These are phyloP conservation scores for Chaetodon trifasciatus DNA, from an alignment of 2,797 vertebrate genomes.

Conservation along the genomic window DNA sequence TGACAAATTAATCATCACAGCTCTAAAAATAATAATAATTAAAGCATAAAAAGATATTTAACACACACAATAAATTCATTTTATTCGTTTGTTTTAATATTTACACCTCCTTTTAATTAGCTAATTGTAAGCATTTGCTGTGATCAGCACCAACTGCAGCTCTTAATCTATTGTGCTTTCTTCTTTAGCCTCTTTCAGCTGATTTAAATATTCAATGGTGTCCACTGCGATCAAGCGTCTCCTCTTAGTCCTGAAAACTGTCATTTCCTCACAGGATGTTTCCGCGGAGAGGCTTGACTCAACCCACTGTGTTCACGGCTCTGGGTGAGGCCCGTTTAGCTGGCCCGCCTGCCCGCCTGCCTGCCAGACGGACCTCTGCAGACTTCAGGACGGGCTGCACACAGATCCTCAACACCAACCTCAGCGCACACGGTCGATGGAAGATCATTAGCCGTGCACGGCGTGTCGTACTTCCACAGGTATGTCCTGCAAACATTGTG, in stretches of 20 bases:
- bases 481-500: constrained; percentile 25
- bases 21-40: too few species aligned
- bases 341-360: constrained; percentile 32
- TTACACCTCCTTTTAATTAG: too few species aligned
- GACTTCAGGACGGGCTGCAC: constrained; percentile 55
- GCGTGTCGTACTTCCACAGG: constrained; percentile 15
- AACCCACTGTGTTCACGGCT: constrained; percentile 1
- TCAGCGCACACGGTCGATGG: constrained; percentile 45
- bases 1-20: too few species aligned
- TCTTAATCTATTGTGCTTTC: too few species aligned
- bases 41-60: neutral
- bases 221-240: neutral
- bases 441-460: constrained; percentile 23
- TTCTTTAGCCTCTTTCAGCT: too few species aligned
- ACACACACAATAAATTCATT: too few species aligned
- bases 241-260: neutral
- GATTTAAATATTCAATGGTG: too few species aligned
- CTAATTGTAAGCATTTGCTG: too few species aligned
- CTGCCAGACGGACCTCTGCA: constrained; percentile 35
- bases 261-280: neutral
- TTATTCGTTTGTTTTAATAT: too few species aligned
- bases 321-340: constrained; percentile 42
- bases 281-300: neutral
- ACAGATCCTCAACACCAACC: constrained; percentile 30
- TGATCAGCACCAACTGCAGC: too few species aligned